A percentile compares a stretch with the other conserved stretches of the same genome.
Evolutionary conservation across 1,140 invertebrate species (phyloP).

Genomic region (Latrodectus geometricus): DNA sequence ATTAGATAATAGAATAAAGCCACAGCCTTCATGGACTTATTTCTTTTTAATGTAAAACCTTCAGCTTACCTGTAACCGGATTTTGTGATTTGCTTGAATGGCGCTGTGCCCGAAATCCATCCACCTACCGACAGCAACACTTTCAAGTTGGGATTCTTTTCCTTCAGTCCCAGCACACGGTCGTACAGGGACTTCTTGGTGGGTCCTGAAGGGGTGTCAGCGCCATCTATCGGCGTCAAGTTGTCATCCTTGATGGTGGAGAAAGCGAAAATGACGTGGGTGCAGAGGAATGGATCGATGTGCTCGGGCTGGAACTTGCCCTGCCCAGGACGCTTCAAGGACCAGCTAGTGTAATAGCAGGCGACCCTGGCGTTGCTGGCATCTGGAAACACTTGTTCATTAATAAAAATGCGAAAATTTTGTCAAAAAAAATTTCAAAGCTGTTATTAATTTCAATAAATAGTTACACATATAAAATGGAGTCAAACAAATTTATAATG

Average conservation of each 20-base stretch:
- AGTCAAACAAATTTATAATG: no score
- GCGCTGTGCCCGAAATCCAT: slow-evolving; percentile 92
- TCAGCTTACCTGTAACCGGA: slow-evolving; percentile 72
- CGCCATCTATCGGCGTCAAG: slow-evolving; percentile 78
- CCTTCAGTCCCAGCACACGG: slow-evolving; percentile 83
- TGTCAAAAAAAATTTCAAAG: no score
- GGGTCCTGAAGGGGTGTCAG: slow-evolving; percentile 75
- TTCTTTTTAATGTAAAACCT: background rate
- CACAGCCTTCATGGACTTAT: background rate
- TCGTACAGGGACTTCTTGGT: slow-evolving; percentile 80
- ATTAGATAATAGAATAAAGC: background rate
- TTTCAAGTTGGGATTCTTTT: slow-evolving; percentile 91
- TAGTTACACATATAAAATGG: no score
- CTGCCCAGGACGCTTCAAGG: slow-evolving; percentile 84
- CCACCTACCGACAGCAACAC: slow-evolving; percentile 92
- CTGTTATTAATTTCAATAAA: no score
- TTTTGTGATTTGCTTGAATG: slow-evolving; percentile 84
- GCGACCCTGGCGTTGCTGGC: slow-evolving; percentile 74
- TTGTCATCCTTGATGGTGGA: slow-evolving; percentile 82
- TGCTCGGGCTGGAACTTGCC: slow-evolving; percentile 90
- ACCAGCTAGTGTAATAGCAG: slow-evolving; percentile 96
- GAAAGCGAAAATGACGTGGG: slow-evolving; percentile 93
- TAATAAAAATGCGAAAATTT: no score
- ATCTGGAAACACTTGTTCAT: slow-evolving; percentile 15
- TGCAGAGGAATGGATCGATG: slow-evolving; percentile 87